These are phyloP conservation scores for Dallia pectoralis DNA, from an alignment of 2,797 vertebrate genomes.

Conservation along the genomic window DNA sequence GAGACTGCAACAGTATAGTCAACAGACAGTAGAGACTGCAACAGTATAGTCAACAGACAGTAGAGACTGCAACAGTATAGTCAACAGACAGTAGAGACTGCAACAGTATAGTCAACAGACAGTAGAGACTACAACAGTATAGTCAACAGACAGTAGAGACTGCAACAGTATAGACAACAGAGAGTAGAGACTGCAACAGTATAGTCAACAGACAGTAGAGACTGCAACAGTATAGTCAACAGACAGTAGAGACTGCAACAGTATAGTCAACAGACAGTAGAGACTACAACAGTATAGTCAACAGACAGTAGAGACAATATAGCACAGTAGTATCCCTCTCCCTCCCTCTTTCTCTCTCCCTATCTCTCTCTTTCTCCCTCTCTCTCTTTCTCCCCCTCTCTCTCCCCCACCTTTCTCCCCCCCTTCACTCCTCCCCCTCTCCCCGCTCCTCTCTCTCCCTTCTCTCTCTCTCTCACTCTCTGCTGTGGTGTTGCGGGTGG, in stretches of 20 bases:
- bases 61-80: too few species aligned
- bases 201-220: too few species aligned
- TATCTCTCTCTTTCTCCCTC: constrained; percentile 27
- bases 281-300: neutral
- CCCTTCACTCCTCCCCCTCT: neutral
- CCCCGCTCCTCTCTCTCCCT: neutral
- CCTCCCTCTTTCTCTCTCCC: constrained; percentile 3
- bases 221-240: neutral
- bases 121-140: too few species aligned
- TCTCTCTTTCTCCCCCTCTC: neutral
- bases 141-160: too few species aligned
- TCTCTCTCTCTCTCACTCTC: neutral
- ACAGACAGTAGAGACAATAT: neutral
- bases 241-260: neutral
- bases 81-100: too few species aligned
- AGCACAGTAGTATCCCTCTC: neutral
- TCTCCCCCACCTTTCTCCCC: neutral
- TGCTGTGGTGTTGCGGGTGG: neutral
- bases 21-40: too few species aligned
- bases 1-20: too few species aligned
- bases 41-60: too few species aligned
- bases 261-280: neutral
- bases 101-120: too few species aligned
- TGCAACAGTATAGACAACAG: too few species aligned
- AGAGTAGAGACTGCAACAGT: too few species aligned